Conservation (phyloP, 2,888 invertebrate genomes). For the Augiades crinisus region DNA sequence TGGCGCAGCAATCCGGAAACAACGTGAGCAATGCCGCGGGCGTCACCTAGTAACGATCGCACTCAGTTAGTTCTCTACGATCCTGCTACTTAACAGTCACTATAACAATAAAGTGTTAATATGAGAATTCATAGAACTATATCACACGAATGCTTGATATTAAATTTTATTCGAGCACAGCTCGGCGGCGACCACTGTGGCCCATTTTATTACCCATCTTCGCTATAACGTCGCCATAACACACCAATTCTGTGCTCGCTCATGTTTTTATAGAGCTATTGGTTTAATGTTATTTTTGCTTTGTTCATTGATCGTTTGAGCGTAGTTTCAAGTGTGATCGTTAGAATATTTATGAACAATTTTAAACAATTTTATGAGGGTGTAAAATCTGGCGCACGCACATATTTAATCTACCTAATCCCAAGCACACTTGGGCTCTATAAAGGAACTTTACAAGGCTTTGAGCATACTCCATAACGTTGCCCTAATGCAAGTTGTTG, state of each 20-base stretch:
- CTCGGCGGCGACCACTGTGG: conserved; percentile 33
- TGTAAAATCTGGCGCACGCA: too few species aligned
- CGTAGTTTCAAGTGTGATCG: neutral
- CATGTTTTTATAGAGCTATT: conserved; percentile 35
- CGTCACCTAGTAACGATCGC: too few species aligned
- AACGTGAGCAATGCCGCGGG: too few species aligned
- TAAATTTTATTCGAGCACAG: conserved; percentile 29
- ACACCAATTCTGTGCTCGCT: conserved; percentile 34
- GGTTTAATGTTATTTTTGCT: conserved; percentile 32
- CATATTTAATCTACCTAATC: too few species aligned
- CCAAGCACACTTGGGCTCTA: too few species aligned
- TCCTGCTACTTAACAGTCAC: neutral
- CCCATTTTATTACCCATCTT: conserved; percentile 36
- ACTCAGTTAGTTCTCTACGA: too few species aligned
- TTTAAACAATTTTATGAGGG: too few species aligned
- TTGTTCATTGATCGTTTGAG: conserved; percentile 12
- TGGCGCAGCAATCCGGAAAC: too few species aligned
- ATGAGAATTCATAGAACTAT: conserved; percentile 12
- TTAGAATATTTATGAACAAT: neutral
- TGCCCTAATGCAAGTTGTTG: too few species aligned
- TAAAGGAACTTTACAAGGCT: too few species aligned
- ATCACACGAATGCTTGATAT: conserved; percentile 22
- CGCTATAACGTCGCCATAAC: conserved; percentile 34
- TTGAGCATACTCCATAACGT: too few species aligned
- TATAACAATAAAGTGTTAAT: conserved; percentile 9